Evolutionary conservation across 2,797 vertebrate species (phyloP), one percentile per base, ranked within the genome.

Genomic region (Lepilemur septentrionalis): DNA sequence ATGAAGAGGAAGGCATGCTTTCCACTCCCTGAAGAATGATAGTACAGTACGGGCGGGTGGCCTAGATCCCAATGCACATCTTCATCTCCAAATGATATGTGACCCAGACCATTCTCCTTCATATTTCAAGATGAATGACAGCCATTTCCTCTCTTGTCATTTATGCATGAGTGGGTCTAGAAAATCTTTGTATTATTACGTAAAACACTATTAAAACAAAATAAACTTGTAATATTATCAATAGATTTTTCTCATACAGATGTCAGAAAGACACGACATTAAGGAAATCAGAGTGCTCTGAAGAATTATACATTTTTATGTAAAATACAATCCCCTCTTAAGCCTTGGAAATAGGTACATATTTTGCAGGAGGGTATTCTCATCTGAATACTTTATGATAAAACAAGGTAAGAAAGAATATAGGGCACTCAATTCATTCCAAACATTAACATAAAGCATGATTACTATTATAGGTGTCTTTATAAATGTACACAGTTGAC

Each of bases 181-280:
- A 75, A 32, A 9, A 78, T 63, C 28, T 95, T 65, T 72, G 8
- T 73, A 20, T 63, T 48, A 46, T 72, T 91, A 89, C 48, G 35
- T 57, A 91, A 79, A 75, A 41, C 25, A 38, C 8, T 67, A 52
- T 72, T 92, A 89, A 95, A 95, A 38, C 55, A 41, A 30, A 95
- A 43, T 61, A 41, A 30, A n/a, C 9, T 70, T 65, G 22, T 23
- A 43, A 59, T n/a, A 30, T 75, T 73, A 70, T 52, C 73, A 81
- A 41, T 35, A 89, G 30, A 7, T 59, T 73, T 73, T 83, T 80
- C 30, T 43, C 43, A 57, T 35, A 18, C 23, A 46, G n/a, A 90
- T 91, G 28, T n/a, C 20, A 69, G 80, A 88, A 89, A 59, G 38
- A 75, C 9, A 84, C 2, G n/a, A 25, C 41, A 35, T 48, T 75